Evolutionary conservation across 2,797 vertebrate genomes (phyloP).

Genomic region (Channallabes apus): DNA sequence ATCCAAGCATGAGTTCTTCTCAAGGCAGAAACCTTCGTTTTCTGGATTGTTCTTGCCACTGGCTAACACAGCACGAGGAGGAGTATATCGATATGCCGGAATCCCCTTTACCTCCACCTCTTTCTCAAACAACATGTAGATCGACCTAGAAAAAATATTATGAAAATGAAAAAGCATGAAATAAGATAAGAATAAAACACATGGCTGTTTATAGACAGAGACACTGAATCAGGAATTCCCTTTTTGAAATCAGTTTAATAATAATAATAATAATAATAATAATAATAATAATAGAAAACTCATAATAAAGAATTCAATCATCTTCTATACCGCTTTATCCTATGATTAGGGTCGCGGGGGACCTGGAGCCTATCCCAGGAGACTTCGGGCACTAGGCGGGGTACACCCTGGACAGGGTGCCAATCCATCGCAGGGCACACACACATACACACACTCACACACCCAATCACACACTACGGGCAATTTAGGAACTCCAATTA

Average conservation of each 20-base stretch:
- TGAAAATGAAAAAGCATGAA: neutral
- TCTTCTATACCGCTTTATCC: too few species aligned
- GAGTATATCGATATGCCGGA: conserved; percentile 77
- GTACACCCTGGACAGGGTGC: too few species aligned
- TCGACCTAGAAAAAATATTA: conserved; percentile 66
- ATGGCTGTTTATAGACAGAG: neutral
- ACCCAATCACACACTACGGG: too few species aligned
- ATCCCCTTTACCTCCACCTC: conserved; percentile 78
- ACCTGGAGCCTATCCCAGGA: too few species aligned
- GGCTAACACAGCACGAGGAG: conserved; percentile 73
- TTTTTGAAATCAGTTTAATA: neutral
- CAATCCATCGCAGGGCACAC: too few species aligned
- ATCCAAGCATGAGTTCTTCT: conserved; percentile 68
- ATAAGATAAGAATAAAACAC: neutral
- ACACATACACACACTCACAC: too few species aligned
- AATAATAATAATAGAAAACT: too few species aligned
- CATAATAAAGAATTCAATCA: too few species aligned
- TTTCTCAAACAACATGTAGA: conserved; percentile 79
- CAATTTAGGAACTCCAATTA: too few species aligned
- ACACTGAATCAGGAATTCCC: neutral
- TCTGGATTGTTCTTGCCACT: conserved; percentile 75
- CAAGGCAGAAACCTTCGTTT: conserved; percentile 78
- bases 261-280: neutral
- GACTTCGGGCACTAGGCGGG: too few species aligned
- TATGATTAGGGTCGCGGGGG: too few species aligned